Evolutionary conservation across 2,888 invertebrate species (phyloP), one percentile per base, ranked within the genome.

Genomic region (Epiblema foenella): DNA sequence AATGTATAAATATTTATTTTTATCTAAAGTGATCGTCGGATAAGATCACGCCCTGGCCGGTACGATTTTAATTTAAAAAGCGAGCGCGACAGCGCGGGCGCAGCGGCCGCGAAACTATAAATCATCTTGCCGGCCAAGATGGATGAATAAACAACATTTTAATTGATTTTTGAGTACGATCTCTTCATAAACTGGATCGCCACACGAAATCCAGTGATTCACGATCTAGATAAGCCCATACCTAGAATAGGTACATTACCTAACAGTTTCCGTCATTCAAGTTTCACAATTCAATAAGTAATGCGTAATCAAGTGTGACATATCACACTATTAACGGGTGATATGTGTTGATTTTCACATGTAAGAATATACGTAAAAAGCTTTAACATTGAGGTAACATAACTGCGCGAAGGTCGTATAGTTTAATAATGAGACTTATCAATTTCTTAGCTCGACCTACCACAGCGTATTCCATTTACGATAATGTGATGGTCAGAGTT

Each of bases 1-100:
- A 88, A 88, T 89, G 89, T 92, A 93, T 93, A 93, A 93, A 93
- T 93, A 93, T 93, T 93, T 93, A 91, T 92, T 93, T 71, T 93
- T 93, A 93, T 93, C 93, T 93, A 93, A 93, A 93, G 93, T 90
- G 93, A 93, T 93, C 93, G 89, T 76, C 81, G 89, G 92, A 93
- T 93, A 92, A 92, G 91, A 93, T 93, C 93, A 87, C 90, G 86
- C 88, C 85, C 83, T 86, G 84, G 85, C 83, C 83, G 85, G 88
- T 89, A 90, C 84, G 85, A 86, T 89, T 93, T 93, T 92, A 93
- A 92, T 91, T 93, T 89, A 87, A 89, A 89, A 89, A 89, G 87
- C 85, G 85, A 81, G 83, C 88, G 89, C 89, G 92, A 90, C 89
- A 89, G 86, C 85, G 89, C 81, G 37, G 51, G 11, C 82, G 85